Conservation (phyloP, 1,140 invertebrate species). For the Drosophila kurseongensis region DNA sequence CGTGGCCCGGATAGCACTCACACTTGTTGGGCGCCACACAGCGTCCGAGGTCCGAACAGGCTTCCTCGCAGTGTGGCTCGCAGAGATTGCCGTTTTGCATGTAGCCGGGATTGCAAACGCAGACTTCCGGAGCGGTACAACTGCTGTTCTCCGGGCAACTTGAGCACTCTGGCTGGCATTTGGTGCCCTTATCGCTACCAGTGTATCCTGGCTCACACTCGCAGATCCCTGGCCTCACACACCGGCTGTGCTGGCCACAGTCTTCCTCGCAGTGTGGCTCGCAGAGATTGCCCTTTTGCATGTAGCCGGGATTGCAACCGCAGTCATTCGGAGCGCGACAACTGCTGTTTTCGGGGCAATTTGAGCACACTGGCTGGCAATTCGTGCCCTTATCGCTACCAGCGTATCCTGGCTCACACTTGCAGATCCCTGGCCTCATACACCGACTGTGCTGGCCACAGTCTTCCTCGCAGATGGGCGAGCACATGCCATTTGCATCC, state of each 20-base stretch:
- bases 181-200: neutral
- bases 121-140: conserved; percentile 33
- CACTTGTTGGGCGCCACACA: conserved; percentile 58
- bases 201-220: conserved; percentile 86
- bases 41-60: conserved; percentile 66
- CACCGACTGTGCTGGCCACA: too few species aligned
- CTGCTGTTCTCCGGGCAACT: conserved; percentile 41
- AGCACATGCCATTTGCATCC: conserved; percentile 2
- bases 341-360: conserved; percentile 44
- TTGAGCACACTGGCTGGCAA: conserved; percentile 79
- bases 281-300: conserved; percentile 76
- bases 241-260: conserved; percentile 85
- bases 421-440: too few species aligned
- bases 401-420: conserved; percentile 85
- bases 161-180: conserved; percentile 80
- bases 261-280: conserved; percentile 84
- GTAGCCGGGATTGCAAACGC: conserved; percentile 48
- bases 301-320: conserved; percentile 41
- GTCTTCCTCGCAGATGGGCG: conserved; percentile 39
- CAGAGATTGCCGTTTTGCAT: conserved; percentile 77
- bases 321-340: conserved; percentile 40
- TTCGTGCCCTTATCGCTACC: conserved; percentile 3
- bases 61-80: conserved; percentile 78
- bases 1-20: conserved; percentile 60
- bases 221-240: conserved; percentile 86